phyloP scores from a whole-genome alignment of 2,113 vertebrate genomes.

The Pedionomus torquatus region DNA sequence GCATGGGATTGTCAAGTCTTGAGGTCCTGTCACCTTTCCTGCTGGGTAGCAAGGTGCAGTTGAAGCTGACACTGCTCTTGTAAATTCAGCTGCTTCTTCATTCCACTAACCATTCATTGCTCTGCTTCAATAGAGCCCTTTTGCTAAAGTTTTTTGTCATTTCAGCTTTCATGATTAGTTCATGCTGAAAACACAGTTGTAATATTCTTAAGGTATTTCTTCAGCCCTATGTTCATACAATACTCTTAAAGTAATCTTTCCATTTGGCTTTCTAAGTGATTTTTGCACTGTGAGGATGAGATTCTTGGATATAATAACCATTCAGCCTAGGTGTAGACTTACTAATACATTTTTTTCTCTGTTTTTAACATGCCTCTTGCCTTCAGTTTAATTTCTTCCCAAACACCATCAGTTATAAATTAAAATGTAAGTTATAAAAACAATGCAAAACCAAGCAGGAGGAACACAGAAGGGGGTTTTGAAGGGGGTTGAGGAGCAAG shows the following conservation, averaged over 20 bases:
- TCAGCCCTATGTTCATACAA: neutral
- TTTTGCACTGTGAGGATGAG: neutral
- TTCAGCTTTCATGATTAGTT: neutral
- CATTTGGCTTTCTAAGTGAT: neutral
- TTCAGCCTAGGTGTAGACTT: neutral
- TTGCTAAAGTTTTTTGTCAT: neutral
- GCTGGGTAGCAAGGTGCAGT: neutral
- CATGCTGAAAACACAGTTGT: neutral
- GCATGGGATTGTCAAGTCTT: neutral
- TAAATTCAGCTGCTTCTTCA: neutral
- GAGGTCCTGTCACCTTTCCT: conserved; percentile 12
- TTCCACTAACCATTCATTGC: neutral
- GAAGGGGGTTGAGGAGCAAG: accelerated
- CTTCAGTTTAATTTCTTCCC: neutral
- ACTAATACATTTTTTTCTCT: neutral
- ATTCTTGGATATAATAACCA: neutral
- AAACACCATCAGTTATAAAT: neutral
- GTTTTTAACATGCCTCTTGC: neutral
- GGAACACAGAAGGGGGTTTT: neutral
- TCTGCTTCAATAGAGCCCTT: neutral
- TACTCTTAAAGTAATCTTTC: neutral
- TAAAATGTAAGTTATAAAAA: no score
- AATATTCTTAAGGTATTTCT: neutral
- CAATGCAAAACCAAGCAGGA: neutral
- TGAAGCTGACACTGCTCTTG: neutral